Evolutionary conservation across 2,113 vertebrate genomes (phyloP), one percentile per base, ranked within the genome.

Genomic region (Callocephalon fimbriatum): DNA sequence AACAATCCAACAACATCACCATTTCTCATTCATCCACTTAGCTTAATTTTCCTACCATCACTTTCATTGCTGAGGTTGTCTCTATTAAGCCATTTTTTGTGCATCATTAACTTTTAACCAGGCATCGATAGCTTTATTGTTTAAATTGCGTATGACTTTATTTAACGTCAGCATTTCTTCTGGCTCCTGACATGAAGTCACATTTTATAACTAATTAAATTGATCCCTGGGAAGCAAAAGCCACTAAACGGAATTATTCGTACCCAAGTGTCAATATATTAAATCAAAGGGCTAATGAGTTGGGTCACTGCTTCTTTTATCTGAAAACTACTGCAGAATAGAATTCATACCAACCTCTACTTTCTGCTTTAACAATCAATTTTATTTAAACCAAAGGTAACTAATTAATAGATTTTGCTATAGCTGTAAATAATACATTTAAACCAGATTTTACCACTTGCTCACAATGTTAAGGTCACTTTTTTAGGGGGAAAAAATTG

Each of bases 191-290:
- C 99, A 99, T 98, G 98, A 98, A 99, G 98, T 99, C 99, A 98
- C 99, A 99, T 99, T 99, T 99, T 99, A 99, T 99, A 99, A 99
- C 99, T 99, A 99, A 99, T 99, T 99, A 99, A 99, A 99, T 99
- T 99, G 99, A 99, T 99, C 99, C 98, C 98, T 98, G 97, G 96
- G 98, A 98, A 98, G 98, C 98, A 98, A 98, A 99, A 99, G 98
- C 99, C 98, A 99, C 99, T 99, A 99, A 99, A 99, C 98, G 98
- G 99, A 99, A 99, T 99, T 99, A 99, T 99, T 99, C 99, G 98
- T 98, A 99, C 98, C 98, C 98, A 98, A 99, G 99, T 99, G 99
- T 99, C 99, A 99, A 99, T 99, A 99, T 99, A 99, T 99, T 99
- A 99, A 99, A 99, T 99, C 99, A 99, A 98, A 98, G 98, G 98